phyloP scores from a whole-genome alignment of 2,797 vertebrate species.

The Gobionotothen gibberifrons region DNA sequence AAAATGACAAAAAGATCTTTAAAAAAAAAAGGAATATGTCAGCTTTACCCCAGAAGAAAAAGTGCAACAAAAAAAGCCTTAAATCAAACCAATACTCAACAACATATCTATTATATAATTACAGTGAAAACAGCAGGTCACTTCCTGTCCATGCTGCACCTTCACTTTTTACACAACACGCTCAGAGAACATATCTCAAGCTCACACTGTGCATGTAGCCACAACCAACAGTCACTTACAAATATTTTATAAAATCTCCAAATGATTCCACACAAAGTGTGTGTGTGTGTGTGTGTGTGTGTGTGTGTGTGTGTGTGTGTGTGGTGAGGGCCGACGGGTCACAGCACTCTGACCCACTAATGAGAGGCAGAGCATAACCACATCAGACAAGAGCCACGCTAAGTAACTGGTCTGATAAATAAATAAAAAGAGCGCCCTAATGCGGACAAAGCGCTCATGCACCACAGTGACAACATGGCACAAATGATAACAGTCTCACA shows the following conservation, averaged over 20 bases:
- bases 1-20: no score
- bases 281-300: slow-evolving; percentile 21
- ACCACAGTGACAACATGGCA: slow-evolving; percentile 46
- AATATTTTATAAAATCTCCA: background rate
- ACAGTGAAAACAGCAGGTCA: slow-evolving; percentile 14
- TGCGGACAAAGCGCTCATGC: slow-evolving; percentile 40
- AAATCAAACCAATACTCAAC: no score
- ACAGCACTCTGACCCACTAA: slow-evolving; percentile 59
- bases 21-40: no score
- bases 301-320: slow-evolving; percentile 22
- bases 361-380: slow-evolving; percentile 60
- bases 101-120: background rate
- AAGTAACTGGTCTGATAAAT: slow-evolving; percentile 63
- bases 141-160: slow-evolving; percentile 20
- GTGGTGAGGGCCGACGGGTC: slow-evolving; percentile 47
- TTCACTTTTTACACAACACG: slow-evolving; percentile 14
- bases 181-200: slow-evolving; percentile 9
- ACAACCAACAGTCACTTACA: slow-evolving; percentile 7
- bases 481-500: slow-evolving; percentile 18
- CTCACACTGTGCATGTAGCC: background rate
- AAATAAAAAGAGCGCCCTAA: slow-evolving; percentile 55
- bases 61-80: no score
- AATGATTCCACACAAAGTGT: background rate
- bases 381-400: slow-evolving; percentile 59
- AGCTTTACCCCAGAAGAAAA: no score